Base-by-base conservation (phyloP, 2,797 vertebrate genomes). In the Diceros bicornis region DNA sequence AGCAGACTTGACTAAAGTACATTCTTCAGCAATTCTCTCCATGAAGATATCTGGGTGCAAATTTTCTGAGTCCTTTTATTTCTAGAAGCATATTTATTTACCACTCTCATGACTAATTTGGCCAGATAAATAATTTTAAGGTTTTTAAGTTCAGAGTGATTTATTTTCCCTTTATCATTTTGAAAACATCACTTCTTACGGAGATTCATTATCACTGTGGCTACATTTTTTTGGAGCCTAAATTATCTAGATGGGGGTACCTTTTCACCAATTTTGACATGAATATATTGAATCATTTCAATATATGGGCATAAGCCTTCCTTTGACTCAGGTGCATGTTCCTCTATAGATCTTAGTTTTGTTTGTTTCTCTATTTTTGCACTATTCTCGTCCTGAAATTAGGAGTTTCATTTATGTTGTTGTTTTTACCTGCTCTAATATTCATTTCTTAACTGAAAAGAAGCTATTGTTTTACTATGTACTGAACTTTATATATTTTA, bases 91-190 rank as follows among this genome's bases (percentile, higher is more conserved):
- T 74, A 32, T 74, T 83, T 71, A 44, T 4, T 68, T 50, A 81
- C 13, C 20, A 23, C 69, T 75, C 25, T n/a, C 11, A 68, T 47
- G 10, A 75, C 12, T 79, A 88, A 71, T 69, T 64, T 77, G 41
- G 0, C 5, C 59, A 79, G 20, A 83, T 11, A 21, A 37, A 79
- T 50, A 44, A 41, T 55, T 72, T 68, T 68, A 81, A n/a, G 14
- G 41, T 41, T 41, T 41, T 41, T 41, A 41, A 41, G 41, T 81
- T 57, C 82, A 7, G 23, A 23, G 21, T 32, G 13, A 69, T 62
- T 94, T n/a, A 62, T 55, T 74, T 79, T 66, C 12, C 20, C 41
- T 52, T 86, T 17, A 91, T 29, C 23, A 32, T 41, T 85, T 81
- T 92, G 29, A 89, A 47, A 59, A 68, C 10, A 50, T 44, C 10